A percentile compares a stretch with the other conserved stretches of the same genome.
These are phyloP conservation scores for Halotydeus destructor DNA, from an alignment of 1,140 invertebrate species.

Conservation along the genomic window DNA sequence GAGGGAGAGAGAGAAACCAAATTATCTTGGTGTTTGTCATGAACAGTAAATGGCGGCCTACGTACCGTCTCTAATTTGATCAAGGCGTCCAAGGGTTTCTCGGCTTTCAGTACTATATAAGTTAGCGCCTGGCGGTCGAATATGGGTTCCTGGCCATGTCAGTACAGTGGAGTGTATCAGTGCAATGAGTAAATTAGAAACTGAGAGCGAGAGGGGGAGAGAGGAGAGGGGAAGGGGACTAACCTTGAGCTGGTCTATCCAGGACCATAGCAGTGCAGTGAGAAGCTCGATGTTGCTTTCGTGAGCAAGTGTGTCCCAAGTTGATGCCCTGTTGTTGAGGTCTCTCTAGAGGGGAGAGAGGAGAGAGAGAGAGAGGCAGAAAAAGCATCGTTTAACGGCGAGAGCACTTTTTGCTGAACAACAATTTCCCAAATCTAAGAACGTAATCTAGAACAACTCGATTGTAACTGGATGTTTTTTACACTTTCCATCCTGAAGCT, in stretches of 20 bases:
- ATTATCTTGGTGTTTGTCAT: neutral
- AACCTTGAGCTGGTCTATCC: conserved; percentile 15
- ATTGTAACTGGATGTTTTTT: too few species aligned
- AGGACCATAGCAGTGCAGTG: conserved; percentile 14
- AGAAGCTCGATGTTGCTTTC: conserved; percentile 14
- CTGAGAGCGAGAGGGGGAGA: too few species aligned
- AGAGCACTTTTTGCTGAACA: too few species aligned
- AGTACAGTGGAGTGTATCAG: neutral
- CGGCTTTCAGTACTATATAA: conserved; percentile 33
- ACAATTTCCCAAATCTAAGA: too few species aligned
- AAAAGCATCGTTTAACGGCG: too few species aligned
- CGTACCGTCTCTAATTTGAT: conserved; percentile 35
- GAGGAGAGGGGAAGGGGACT: too few species aligned
- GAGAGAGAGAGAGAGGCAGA: too few species aligned
- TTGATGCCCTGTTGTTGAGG: conserved; percentile 10
- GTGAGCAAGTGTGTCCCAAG: conserved; percentile 13
- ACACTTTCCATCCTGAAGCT: too few species aligned
- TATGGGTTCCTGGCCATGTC: conserved; percentile 32
- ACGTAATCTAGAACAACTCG: too few species aligned
- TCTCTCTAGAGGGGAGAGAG: conserved; percentile 16
- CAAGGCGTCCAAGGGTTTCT: conserved; percentile 32
- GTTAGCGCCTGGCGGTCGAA: conserved; percentile 41
- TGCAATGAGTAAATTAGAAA: conserved; percentile 1
- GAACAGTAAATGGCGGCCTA: neutral
- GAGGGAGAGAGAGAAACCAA: neutral